Percentiles rank a stretch among this genome's conserved stretches.
phyloP scores from a whole-genome alignment of 2,888 invertebrate genomes.

The Esperia sulphurella region DNA sequence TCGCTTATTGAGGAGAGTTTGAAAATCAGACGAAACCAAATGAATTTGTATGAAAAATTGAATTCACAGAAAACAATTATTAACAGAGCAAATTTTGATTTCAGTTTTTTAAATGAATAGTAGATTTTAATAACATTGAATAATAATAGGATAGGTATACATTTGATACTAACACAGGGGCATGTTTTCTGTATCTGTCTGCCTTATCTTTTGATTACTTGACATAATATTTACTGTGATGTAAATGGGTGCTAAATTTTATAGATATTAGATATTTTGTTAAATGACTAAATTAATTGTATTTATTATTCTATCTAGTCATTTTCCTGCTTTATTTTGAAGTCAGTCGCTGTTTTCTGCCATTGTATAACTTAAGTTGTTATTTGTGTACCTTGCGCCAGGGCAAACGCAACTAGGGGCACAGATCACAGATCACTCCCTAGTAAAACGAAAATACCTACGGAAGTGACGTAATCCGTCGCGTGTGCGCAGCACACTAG shows the following conservation, averaged over 20 bases:
- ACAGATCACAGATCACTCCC: no score
- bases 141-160: no score
- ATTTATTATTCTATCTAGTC: no score
- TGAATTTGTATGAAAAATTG: constrained; percentile 48
- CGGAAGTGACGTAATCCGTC: no score
- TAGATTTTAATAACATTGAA: constrained; percentile 5
- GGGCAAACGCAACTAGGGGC: no score
- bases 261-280: not conserved
- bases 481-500: no score
- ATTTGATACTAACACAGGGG: no score
- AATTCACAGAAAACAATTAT: constrained; percentile 53
- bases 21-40: constrained; percentile 53
- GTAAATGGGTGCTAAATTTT: not conserved
- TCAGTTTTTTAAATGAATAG: constrained; percentile 55
- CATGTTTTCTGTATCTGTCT: not conserved
- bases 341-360: no score
- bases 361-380: no score
- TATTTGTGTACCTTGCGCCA: no score
- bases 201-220: not conserved
- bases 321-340: no score
- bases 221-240: not conserved
- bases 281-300: not conserved
- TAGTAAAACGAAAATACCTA: no score
- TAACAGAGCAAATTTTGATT: constrained; percentile 50
- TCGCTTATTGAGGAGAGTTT: constrained; percentile 67